Conservation (phyloP, 2,113 vertebrate species). For the Daboia siamensis region DNA sequence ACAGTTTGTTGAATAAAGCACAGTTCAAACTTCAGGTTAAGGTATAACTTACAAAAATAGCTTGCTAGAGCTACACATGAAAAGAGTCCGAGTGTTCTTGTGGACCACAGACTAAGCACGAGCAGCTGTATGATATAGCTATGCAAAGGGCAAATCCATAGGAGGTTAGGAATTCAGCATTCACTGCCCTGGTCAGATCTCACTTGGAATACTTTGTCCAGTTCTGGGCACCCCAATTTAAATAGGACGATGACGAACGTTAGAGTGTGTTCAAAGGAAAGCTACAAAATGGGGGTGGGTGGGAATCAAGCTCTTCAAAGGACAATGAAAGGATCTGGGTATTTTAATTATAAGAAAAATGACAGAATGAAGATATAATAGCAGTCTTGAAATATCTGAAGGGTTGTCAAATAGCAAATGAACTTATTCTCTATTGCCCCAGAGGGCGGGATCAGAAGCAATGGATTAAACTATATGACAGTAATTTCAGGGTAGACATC, state of each 20-base stretch:
- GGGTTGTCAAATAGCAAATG: background rate
- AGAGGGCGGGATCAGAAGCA: background rate
- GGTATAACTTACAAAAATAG: background rate
- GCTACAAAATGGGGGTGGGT: background rate
- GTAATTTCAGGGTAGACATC: background rate
- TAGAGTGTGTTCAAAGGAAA: background rate
- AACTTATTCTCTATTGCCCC: background rate
- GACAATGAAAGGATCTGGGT: background rate
- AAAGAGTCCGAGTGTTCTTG: background rate
- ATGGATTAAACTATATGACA: background rate
- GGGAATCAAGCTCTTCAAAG: background rate
- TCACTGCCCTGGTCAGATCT: background rate
- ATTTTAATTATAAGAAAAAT: background rate
- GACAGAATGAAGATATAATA: background rate
- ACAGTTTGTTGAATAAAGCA: background rate
- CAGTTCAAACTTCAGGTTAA: background rate
- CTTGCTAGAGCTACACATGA: background rate
- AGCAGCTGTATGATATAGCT: background rate
- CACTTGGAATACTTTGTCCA: background rate
- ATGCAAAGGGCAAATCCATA: background rate
- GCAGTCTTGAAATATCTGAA: background rate
- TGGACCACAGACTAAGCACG: background rate
- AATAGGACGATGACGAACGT: background rate
- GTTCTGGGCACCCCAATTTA: background rate
- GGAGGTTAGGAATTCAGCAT: background rate